Evolutionary conservation across 2,797 vertebrate species (phyloP).

Genomic region (Salmo trutta): DNA sequence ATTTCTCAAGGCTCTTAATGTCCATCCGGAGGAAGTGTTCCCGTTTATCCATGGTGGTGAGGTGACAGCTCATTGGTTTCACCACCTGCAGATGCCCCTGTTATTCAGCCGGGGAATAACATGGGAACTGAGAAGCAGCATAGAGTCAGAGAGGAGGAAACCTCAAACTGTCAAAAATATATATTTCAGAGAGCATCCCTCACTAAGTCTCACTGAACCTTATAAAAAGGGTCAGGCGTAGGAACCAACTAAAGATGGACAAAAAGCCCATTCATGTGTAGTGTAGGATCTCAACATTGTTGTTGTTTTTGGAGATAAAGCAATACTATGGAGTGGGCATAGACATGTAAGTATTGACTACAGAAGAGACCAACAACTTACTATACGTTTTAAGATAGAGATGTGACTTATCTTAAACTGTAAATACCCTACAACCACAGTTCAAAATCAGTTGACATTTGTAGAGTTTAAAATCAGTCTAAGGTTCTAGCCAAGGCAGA

Average conservation of each 20-base stretch:
- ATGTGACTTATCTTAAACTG: neutral
- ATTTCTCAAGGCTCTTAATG: constrained; percentile 36
- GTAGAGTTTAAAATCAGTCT: neutral
- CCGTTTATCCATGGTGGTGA: constrained; percentile 49
- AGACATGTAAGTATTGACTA: neutral
- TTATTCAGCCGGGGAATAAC: constrained; percentile 36
- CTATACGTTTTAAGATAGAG: neutral
- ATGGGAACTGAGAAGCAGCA: constrained; percentile 32
- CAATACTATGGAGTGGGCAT: too few relatives aligned
- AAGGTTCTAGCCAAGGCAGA: neutral
- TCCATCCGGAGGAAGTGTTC: constrained; percentile 41
- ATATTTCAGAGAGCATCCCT: constrained; percentile 12
- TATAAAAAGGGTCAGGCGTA: constrained; percentile 45
- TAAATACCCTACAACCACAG: neutral
- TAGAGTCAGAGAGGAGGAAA: constrained; percentile 30
- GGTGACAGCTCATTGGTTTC: constrained; percentile 43
- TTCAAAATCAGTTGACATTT: neutral
- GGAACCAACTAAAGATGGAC: constrained; percentile 36
- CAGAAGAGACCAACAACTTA: neutral
- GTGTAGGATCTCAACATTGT: neutral
- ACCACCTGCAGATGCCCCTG: constrained; percentile 43
- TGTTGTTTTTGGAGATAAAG: neutral
- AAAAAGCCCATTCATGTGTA: constrained; percentile 41
- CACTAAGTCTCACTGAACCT: constrained; percentile 36
- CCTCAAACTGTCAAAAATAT: constrained; percentile 10